These are phyloP conservation scores for Nymphalis c-album DNA, from an alignment of 2,888 invertebrate species.

Conservation along the genomic window DNA sequence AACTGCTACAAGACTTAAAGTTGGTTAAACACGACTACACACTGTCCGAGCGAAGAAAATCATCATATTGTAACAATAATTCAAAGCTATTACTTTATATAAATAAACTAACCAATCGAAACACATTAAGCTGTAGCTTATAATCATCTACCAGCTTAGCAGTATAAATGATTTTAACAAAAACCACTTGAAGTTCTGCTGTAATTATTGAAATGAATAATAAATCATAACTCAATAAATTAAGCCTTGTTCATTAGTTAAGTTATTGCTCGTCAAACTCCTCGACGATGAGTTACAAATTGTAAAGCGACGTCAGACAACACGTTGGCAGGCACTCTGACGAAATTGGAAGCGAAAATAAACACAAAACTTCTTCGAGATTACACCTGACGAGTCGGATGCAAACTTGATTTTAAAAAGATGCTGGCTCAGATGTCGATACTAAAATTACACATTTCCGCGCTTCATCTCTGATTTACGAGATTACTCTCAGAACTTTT, in stretches of 20 bases:
- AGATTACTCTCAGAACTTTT: conserved; percentile 16
- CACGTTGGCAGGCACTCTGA: conserved; percentile 76
- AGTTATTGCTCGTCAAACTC: background rate
- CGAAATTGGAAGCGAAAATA: conserved; percentile 79
- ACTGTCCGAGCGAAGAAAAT: conserved; percentile 19
- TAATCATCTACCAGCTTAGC: background rate
- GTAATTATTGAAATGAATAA: background rate
- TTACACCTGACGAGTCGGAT: conserved; percentile 67
- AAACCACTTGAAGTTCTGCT: background rate
- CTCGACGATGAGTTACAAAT: conserved; percentile 27
- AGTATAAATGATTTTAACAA: background rate
- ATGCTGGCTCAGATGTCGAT: conserved; percentile 34
- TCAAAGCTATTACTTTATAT: background rate
- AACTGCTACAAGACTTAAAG: conserved; percentile 59
- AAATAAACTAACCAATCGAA: no score
- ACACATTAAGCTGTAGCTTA: no score
- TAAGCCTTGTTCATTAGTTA: background rate
- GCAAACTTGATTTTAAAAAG: conserved; percentile 64
- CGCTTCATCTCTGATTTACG: conserved; percentile 22
- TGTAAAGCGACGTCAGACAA: conserved; percentile 64
- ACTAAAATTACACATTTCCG: conserved; percentile 23
- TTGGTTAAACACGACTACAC: conserved; percentile 36
- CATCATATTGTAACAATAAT: background rate
- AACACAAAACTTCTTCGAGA: conserved; percentile 75
- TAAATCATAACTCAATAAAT: no score